A percentile compares a stretch with the other conserved stretches of the same genome.
phyloP scores from a whole-genome alignment of 2,888 invertebrate genomes.

The Nomada ruficornis region DNA sequence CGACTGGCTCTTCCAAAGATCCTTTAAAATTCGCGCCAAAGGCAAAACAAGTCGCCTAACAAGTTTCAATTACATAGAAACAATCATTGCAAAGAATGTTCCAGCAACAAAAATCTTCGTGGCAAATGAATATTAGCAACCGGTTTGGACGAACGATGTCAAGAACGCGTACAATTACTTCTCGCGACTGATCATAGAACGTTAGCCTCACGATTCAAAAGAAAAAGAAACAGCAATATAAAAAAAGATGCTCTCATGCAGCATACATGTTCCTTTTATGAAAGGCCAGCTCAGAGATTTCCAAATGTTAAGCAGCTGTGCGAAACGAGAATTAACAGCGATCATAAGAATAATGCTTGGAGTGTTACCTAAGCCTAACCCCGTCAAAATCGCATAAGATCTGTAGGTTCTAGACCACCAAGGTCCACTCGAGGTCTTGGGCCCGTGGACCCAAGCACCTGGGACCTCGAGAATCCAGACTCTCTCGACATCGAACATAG shows the following conservation, averaged over 20 bases:
- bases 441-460: no score
- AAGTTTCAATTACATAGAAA: slow-evolving; percentile 16
- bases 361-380: no score
- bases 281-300: not conserved
- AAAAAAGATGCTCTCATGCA: slow-evolving; percentile 13
- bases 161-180: slow-evolving; percentile 33
- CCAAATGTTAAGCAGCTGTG: not conserved
- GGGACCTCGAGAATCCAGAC: no score
- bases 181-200: slow-evolving; percentile 24
- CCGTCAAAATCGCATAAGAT: no score
- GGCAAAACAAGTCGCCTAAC: not conserved
- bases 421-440: no score
- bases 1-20: not conserved
- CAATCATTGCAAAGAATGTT: slow-evolving; percentile 23
- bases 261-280: not conserved
- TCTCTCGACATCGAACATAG: no score
- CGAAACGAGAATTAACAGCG: not conserved
- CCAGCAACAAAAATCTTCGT: slow-evolving; percentile 17
- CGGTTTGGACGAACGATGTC: slow-evolving; percentile 41
- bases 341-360: no score
- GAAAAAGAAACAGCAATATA: not conserved
- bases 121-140: slow-evolving; percentile 35
- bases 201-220: slow-evolving; percentile 5
- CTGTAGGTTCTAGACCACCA: no score
- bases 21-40: not conserved